phyloP scores from a whole-genome alignment of 1,140 invertebrate genomes.

The Mercenaria mercenaria region DNA sequence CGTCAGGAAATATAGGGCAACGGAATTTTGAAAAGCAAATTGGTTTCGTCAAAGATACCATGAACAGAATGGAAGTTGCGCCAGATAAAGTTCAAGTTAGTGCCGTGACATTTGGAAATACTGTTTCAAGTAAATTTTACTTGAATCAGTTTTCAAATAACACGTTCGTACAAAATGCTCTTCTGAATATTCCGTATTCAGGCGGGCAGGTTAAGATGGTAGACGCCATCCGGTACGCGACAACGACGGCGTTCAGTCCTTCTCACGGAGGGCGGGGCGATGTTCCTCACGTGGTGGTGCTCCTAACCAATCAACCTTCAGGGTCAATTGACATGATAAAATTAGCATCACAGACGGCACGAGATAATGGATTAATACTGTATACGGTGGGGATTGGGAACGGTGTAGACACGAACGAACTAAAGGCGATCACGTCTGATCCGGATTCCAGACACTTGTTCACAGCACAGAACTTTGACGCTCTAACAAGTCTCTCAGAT shows the following conservation, averaged over 20 bases:
- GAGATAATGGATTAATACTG: constrained; percentile 73
- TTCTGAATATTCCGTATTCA: constrained; percentile 67
- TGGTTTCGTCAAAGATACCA: constrained; percentile 76
- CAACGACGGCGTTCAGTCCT: constrained; percentile 73
- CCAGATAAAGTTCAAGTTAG: constrained; percentile 73
- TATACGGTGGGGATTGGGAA: constrained; percentile 77
- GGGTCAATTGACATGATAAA: constrained; percentile 69
- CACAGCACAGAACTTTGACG: constrained; percentile 75
- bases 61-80: constrained; percentile 72
- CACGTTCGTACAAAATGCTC: constrained; percentile 65
- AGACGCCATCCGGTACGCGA: constrained; percentile 74
- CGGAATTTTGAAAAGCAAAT: constrained; percentile 79
- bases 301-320: constrained; percentile 75
- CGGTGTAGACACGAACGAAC: constrained; percentile 71
- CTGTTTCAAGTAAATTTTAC: constrained; percentile 75
- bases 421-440: constrained; percentile 72
- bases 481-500: constrained; percentile 67
- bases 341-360: constrained; percentile 71
- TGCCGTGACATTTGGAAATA: constrained; percentile 74
- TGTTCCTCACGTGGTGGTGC: constrained; percentile 71
- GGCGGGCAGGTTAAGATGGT: constrained; percentile 73
- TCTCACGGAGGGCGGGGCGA: constrained; percentile 72
- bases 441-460: constrained; percentile 75
- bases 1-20: constrained; percentile 77
- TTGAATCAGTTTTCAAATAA: constrained; percentile 70